phyloP scores from a whole-genome alignment of 2,888 invertebrate genomes.

The Taenaris catops region DNA sequence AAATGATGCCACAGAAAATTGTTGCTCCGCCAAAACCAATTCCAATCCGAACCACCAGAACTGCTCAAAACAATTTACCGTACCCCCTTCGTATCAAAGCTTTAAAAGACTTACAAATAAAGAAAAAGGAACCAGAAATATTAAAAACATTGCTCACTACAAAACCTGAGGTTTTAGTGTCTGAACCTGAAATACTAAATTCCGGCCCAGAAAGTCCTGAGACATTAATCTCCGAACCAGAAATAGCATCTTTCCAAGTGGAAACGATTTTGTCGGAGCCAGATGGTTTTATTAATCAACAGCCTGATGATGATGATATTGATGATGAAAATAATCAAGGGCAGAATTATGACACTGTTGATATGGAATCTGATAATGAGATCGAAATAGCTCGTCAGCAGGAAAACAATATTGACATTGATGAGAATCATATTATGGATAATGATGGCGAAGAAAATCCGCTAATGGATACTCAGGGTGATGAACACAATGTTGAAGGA shows the following conservation, averaged over 20 bases:
- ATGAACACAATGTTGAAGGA: constrained; percentile 38
- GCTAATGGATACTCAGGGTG: too few relatives aligned
- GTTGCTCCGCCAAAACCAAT: constrained; percentile 58
- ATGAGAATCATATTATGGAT: constrained; percentile 36
- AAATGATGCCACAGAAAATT: constrained; percentile 47
- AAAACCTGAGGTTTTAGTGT: constrained; percentile 66
- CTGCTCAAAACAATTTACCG: constrained; percentile 56
- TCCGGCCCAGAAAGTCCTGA: constrained; percentile 75
- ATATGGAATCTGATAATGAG: constrained; percentile 74
- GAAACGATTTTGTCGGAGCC: constrained; percentile 71
- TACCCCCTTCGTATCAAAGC: constrained; percentile 73
- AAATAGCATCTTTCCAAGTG: constrained; percentile 74
- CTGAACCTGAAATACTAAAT: constrained; percentile 70
- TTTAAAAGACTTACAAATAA: constrained; percentile 72
- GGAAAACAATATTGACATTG: constrained; percentile 38
- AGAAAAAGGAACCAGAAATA: constrained; percentile 72
- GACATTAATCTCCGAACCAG: constrained; percentile 72
- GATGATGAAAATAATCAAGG: constrained; percentile 51
- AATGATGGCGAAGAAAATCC: constrained; percentile 33
- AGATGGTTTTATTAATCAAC: constrained; percentile 49
- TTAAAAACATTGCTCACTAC: constrained; percentile 69
- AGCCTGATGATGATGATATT: constrained; percentile 31
- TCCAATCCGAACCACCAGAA: constrained; percentile 52
- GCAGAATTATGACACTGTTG: constrained; percentile 66
- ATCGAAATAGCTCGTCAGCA: constrained; percentile 67